These are phyloP conservation scores for Myotis findleyi DNA, from an alignment of 2,797 vertebrate species.

Conservation along the genomic window DNA sequence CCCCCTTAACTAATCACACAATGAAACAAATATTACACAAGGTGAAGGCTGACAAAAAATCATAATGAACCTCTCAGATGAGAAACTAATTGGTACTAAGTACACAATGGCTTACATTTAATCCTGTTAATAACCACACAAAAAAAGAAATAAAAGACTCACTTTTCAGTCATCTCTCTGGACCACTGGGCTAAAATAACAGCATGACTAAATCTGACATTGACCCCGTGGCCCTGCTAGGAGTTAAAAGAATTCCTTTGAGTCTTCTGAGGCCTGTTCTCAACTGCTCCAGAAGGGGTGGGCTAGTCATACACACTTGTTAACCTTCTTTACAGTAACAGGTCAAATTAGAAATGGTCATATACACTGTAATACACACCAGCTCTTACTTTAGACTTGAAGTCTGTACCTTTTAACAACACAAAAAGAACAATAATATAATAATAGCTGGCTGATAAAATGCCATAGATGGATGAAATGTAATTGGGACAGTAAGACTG, in stretches of 20 bases:
- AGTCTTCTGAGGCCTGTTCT: constrained; percentile 82
- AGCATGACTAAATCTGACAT: constrained; percentile 88
- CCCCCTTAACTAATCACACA: constrained; percentile 76
- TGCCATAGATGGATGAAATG: constrained; percentile 50
- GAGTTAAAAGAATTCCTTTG: constrained; percentile 87
- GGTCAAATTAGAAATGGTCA: constrained; percentile 77
- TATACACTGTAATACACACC: constrained; percentile 66
- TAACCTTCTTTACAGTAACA: constrained; percentile 80
- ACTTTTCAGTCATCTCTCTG: constrained; percentile 88
- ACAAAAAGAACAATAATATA: constrained; percentile 44
- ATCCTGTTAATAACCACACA: constrained; percentile 87
- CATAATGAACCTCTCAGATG: constrained; percentile 83
- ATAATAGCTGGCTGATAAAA: constrained; percentile 41
- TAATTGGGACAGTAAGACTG: constrained; percentile 43
- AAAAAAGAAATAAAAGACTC: constrained; percentile 87
- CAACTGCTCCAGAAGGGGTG: constrained; percentile 81
- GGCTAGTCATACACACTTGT: constrained; percentile 80
- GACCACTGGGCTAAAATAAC: constrained; percentile 88
- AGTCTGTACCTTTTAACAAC: constrained; percentile 9
- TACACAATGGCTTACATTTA: constrained; percentile 84
- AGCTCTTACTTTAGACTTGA: constrained; percentile 54
- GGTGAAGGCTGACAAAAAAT: constrained; percentile 78
- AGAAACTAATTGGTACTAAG: constrained; percentile 84
- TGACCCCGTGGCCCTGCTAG: constrained; percentile 86
- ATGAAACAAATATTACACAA: constrained; percentile 80